Evolutionary conservation across 2,113 vertebrate genomes (phyloP).

Genomic region (Protomyctophum bolini): DNA sequence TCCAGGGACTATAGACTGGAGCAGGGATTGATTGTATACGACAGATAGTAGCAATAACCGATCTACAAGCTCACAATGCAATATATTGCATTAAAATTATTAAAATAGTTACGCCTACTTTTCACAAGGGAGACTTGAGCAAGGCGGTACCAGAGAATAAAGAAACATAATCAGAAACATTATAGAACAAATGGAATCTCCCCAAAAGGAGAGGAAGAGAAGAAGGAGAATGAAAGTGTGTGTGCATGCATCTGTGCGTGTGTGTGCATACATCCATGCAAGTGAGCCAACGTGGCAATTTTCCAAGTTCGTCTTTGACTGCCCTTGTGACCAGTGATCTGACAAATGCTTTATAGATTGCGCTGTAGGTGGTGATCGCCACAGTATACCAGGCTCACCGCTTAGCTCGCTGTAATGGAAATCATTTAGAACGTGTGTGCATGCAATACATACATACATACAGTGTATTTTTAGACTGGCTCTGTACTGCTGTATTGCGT

Average conservation of each 20-base stretch:
- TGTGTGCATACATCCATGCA: neutral
- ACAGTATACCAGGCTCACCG: conserved; percentile 37
- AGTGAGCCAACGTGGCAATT: conserved; percentile 26
- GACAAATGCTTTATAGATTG: conserved; percentile 61
- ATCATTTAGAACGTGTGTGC: conserved; percentile 52
- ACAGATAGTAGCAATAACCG: too few species aligned
- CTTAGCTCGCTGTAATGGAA: conserved; percentile 44
- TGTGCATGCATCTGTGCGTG: too few species aligned
- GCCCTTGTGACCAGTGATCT: conserved; percentile 61
- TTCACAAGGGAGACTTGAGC: too few species aligned
- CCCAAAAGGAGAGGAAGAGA: too few species aligned
- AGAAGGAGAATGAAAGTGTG: neutral
- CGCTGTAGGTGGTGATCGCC: conserved; percentile 55
- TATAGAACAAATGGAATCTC: too few species aligned
- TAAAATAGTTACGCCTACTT: too few species aligned
- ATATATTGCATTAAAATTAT: too few species aligned
- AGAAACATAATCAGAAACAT: too few species aligned
- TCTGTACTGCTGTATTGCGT: conserved; percentile 32
- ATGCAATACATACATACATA: conserved; percentile 15
- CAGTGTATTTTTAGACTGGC: conserved; percentile 56
- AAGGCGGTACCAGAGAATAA: too few species aligned
- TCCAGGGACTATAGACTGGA: too few species aligned
- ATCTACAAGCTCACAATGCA: too few species aligned
- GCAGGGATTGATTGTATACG: too few species aligned
- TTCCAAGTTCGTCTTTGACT: conserved; percentile 35